These are phyloP conservation scores for Diabrotica undecimpunctata DNA, from an alignment of 1,140 invertebrate species.

Conservation along the genomic window DNA sequence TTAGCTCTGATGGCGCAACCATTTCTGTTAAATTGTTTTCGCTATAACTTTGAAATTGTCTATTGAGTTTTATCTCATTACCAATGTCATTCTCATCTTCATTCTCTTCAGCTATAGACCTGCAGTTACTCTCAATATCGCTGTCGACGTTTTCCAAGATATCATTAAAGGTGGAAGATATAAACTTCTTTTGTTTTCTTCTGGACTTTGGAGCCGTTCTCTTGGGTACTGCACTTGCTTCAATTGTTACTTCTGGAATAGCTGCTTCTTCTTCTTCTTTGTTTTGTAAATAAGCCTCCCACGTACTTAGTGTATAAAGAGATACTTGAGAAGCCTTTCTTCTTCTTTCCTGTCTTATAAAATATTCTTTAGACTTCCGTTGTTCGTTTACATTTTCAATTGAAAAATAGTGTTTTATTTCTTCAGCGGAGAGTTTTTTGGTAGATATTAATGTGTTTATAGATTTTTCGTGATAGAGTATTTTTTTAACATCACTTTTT, in stretches of 20 bases:
- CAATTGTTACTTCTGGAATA: neutral
- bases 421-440: neutral
- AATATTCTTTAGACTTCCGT: neutral
- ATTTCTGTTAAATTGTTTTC: neutral
- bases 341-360: slow-evolving; percentile 21
- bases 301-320: slow-evolving; percentile 22
- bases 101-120: neutral
- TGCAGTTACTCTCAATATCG: neutral
- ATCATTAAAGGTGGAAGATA: slow-evolving; percentile 34
- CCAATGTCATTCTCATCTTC: neutral
- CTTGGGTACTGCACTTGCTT: slow-evolving; percentile 17
- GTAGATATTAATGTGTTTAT: slow-evolving; percentile 10
- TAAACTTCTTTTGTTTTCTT: slow-evolving; percentile 28
- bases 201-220: slow-evolving; percentile 16
- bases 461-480: slow-evolving; percentile 25
- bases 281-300: slow-evolving; percentile 30
- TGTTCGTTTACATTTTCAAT: neutral
- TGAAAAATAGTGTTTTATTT: neutral
- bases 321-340: slow-evolving; percentile 25
- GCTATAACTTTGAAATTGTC: neutral
- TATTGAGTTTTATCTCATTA: neutral
- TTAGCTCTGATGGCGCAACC: neutral
- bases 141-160: slow-evolving; percentile 26
- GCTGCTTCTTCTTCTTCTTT: slow-evolving; percentile 19
- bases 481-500: slow-evolving; percentile 22